These are phyloP conservation scores for Carassius auratus DNA, from an alignment of 2,113 vertebrate species.

Conservation along the genomic window DNA sequence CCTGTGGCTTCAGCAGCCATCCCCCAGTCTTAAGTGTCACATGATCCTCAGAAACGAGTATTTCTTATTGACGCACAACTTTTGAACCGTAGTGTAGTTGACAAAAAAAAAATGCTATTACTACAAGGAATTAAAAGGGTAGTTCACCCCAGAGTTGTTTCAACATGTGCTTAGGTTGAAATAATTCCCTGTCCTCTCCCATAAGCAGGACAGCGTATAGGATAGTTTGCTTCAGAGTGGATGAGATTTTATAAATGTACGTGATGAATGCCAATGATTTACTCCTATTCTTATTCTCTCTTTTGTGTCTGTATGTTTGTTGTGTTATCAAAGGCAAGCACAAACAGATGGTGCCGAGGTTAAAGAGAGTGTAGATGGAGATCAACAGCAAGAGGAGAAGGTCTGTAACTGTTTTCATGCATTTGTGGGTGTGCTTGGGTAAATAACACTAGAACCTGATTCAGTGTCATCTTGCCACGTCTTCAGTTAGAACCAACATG, in stretches of 20 bases:
- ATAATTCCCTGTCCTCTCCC: neutral
- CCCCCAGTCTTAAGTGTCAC: neutral
- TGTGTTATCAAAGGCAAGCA: slow-evolving; percentile 49
- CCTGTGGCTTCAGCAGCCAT: neutral
- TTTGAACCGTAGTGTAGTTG: neutral
- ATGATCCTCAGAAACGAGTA: neutral
- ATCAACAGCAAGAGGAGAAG: slow-evolving; percentile 62
- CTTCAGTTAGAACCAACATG: neutral
- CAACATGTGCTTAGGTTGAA: neutral
- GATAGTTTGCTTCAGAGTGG: neutral
- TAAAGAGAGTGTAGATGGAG: slow-evolving; percentile 65
- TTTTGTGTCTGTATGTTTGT: neutral
- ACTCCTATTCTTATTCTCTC: neutral
- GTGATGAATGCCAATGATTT: neutral
- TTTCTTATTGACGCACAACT: neutral
- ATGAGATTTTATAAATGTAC: neutral
- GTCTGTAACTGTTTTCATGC: neutral
- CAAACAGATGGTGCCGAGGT: slow-evolving; percentile 68
- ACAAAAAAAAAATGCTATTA: neutral
- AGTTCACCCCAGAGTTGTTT: neutral
- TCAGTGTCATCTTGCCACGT: slow-evolving; percentile 1
- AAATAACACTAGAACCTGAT: neutral
- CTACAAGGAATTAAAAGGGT: neutral
- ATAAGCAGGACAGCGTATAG: neutral
- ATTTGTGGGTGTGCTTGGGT: neutral